Conservation (phyloP, 1,140 invertebrate species). For the Phymorhynchus buccinoides region DNA sequence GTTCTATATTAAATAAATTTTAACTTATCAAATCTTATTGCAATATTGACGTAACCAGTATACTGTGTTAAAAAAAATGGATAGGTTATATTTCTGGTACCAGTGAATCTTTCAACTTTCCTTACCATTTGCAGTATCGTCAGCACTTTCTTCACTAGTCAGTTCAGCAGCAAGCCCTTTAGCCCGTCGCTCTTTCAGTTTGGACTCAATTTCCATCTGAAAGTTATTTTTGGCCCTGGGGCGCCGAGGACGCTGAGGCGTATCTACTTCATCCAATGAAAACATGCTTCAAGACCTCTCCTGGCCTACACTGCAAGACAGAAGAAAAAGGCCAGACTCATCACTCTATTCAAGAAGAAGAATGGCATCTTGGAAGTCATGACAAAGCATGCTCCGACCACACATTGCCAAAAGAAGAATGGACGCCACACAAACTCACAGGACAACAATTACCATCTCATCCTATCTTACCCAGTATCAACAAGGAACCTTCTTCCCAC, state of each 20-base stretch:
- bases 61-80: too few relatives aligned
- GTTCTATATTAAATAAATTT: too few relatives aligned
- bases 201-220: conserved; percentile 32
- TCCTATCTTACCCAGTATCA: too few relatives aligned
- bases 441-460: neutral
- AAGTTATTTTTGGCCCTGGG: conserved; percentile 23
- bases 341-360: neutral
- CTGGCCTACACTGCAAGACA: too few relatives aligned
- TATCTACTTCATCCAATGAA: conserved; percentile 37
- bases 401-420: neutral
- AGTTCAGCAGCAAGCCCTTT: conserved; percentile 46
- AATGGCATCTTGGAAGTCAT: neutral
- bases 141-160: conserved; percentile 45
- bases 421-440: neutral
- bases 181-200: conserved; percentile 43
- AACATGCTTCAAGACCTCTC: too few relatives aligned
- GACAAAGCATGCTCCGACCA: neutral
- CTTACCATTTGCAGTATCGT: conserved; percentile 34
- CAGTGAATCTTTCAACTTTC: too few relatives aligned
- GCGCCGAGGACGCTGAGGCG: neutral
- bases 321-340: too few relatives aligned
- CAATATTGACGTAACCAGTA: too few relatives aligned
- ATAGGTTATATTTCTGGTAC: too few relatives aligned
- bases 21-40: too few relatives aligned
- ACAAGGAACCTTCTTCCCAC: too few relatives aligned